phyloP scores from a whole-genome alignment of 2,113 vertebrate species.

The Mola mola region DNA sequence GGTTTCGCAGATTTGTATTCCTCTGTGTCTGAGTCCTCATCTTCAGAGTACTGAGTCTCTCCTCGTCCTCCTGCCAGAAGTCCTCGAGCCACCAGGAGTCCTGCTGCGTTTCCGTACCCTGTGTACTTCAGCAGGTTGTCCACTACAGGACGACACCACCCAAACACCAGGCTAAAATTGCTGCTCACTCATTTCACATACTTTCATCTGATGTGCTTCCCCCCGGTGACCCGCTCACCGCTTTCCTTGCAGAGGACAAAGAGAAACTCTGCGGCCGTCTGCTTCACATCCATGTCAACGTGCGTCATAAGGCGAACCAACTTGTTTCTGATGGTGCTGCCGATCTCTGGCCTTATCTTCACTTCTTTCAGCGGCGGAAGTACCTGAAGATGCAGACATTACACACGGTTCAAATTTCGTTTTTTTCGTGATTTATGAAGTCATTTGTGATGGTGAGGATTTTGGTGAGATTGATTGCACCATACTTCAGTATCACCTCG shows the following conservation, averaged over 20 bases:
- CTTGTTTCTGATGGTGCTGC: constrained; percentile 93
- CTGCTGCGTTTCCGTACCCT: constrained; percentile 95
- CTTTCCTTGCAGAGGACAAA: constrained; percentile 98
- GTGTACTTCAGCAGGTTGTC: constrained; percentile 97
- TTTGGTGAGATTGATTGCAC: no score
- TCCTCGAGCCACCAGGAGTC: constrained; percentile 91
- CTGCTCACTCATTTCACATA: not conserved
- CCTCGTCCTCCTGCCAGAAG: constrained; percentile 94
- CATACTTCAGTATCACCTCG: no score
- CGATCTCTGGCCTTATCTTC: constrained; percentile 93
- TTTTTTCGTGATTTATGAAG: no score
- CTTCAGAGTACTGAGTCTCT: constrained; percentile 95
- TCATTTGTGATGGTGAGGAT: no score
- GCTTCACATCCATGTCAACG: constrained; percentile 95
- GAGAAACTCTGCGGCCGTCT: constrained; percentile 95
- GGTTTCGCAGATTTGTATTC: constrained; percentile 97
- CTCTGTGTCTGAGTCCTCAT: constrained; percentile 97
- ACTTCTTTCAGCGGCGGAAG: constrained; percentile 94
- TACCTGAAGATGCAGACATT: constrained; percentile 79
- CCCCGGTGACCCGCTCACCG: constrained; percentile 79
- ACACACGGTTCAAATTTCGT: not conserved
- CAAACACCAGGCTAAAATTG: not conserved
- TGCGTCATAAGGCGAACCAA: constrained; percentile 97
- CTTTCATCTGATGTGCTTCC: not conserved
- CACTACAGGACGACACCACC: constrained; percentile 78